Conservation (phyloP, 2,113 vertebrate genomes). For the Campylomormyrus numenius region DNA sequence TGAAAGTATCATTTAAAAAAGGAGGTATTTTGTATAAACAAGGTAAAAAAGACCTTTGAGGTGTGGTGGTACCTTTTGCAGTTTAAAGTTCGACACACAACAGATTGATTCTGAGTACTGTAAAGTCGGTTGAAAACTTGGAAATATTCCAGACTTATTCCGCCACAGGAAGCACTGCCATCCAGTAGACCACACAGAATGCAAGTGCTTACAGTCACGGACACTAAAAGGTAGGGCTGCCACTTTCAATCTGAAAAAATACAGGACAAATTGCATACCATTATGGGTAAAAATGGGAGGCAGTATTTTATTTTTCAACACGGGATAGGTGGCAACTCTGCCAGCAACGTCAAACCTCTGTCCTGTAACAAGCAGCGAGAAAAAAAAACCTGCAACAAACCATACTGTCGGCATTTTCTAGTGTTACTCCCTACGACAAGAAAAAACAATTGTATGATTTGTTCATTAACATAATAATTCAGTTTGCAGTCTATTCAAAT, state of each 20-base stretch:
- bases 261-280: not conserved
- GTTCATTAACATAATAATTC: not conserved
- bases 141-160: not conserved
- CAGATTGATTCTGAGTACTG: not conserved
- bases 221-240: not conserved
- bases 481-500: not conserved
- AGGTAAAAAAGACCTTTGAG: not conserved
- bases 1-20: not conserved
- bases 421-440: not conserved
- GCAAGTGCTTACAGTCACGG: not conserved
- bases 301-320: not conserved
- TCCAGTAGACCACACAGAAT: not conserved
- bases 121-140: not conserved
- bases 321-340: not conserved
- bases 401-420: not conserved
- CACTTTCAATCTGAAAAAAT: not conserved
- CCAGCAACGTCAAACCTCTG: not conserved
- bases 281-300: not conserved
- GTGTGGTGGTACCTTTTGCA: not conserved
- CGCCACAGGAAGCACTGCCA: not conserved
- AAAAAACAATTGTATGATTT: not conserved
- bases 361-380: not conserved
- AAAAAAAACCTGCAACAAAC: not conserved
- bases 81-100: not conserved
- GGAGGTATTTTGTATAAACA: not conserved